Conservation (phyloP, 2,888 invertebrate species). For the Microchrysa polita region DNA sequence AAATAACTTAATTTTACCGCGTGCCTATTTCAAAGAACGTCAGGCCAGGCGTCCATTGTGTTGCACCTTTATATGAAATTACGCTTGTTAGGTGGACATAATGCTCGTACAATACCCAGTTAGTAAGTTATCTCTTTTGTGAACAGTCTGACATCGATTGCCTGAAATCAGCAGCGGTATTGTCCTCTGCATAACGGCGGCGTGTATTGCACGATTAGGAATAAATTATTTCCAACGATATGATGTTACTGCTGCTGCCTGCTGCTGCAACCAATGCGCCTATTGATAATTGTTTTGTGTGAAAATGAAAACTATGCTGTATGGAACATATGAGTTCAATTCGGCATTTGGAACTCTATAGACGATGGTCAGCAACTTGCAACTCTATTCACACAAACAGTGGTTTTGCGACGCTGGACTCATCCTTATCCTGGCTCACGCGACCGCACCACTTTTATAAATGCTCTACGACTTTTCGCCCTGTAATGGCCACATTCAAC, state of each 20-base stretch:
- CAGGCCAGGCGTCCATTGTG: not conserved
- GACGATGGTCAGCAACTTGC: conserved; percentile 32
- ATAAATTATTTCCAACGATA: conserved; percentile 37
- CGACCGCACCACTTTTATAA: conserved; percentile 39
- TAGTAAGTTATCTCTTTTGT: conserved; percentile 15
- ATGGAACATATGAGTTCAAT: too few relatives aligned
- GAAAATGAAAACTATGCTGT: not conserved
- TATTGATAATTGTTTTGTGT: conserved; percentile 4
- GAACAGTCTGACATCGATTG: not conserved
- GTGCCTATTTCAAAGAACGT: not conserved
- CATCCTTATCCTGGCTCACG: not conserved
- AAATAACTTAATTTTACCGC: too few relatives aligned
- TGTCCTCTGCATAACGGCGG: conserved; percentile 10
- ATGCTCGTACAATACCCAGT: not conserved
- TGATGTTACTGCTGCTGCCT: conserved; percentile 5
- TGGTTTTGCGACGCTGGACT: conserved; percentile 19
- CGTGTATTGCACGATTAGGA: conserved; percentile 38
- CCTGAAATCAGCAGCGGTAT: not conserved
- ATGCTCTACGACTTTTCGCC: conserved; percentile 43
- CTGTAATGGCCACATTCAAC: conserved; percentile 43
- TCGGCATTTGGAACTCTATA: too few relatives aligned
- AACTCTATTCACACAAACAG: not conserved
- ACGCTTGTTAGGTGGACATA: not conserved
- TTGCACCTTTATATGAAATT: not conserved
- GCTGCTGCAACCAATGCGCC: not conserved